Evolutionary conservation across 2,888 invertebrate species (phyloP), one percentile per base, ranked within the genome.

Genomic region (Cyclophora albipunctata): DNA sequence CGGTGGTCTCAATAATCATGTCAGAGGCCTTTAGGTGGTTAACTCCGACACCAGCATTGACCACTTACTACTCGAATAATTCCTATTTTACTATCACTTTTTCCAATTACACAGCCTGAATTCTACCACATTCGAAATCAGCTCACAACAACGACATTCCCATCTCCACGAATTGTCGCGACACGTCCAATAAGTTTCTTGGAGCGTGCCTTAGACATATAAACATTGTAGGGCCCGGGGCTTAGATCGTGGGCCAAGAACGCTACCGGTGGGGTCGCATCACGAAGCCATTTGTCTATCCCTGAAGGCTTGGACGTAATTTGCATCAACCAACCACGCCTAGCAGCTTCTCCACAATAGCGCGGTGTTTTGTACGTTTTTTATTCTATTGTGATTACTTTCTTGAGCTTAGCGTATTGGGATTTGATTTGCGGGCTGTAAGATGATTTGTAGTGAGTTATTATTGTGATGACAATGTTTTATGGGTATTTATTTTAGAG

Each of bases 181-280:
- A 58, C 53, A 52, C 57, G 60, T 59, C 57, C 59, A 59, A 55
- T 59, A 57, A 57, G 5, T 55, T 59, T 55, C 57, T 57, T 50
- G 53, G 48, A 57, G 55, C 55, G 53, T 40, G 53, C 47, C 48
- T 48, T 47, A 50, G 55, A 55, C 52, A 52, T 52, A 59, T 59
- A 58, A 58, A 57, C 60, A 60, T 37, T 4, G 37, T 37, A 5
- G 37, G 37, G 37, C 37, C 37, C 37, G 4, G 5, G 34, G 20
- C 5, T 34, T 5, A 7, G 43, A 73, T 67, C 52, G 57, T 46
- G 71, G 73, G 60, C 69, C 66, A 74, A 84, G 84, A 82, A 84
- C 67, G 84, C 85, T 87, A 85, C 86, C 75, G 86, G 84, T 81
- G 83, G 73, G 85, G 84, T 79, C 83, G 77, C 55, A 71, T 71